phyloP scores from a whole-genome alignment of 1,140 invertebrate genomes.

The Cyrtorhinus lividipennis region DNA sequence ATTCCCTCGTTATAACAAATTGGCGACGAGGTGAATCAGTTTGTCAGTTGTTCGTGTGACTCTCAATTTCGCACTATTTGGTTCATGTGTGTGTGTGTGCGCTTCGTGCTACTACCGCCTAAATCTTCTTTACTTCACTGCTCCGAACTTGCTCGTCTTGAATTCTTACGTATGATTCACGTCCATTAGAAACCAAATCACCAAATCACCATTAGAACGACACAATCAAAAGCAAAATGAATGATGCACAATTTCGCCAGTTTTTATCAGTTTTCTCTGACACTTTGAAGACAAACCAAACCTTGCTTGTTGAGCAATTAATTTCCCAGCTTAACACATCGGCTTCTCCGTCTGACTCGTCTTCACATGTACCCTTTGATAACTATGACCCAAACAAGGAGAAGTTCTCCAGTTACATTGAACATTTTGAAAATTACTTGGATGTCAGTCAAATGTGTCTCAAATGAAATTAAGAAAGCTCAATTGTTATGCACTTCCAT shows the following conservation, averaged over 20 bases:
- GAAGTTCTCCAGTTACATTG: neutral
- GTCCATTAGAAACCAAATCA: neutral
- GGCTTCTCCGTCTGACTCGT: neutral
- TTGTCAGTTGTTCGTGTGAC: neutral
- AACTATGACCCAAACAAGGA: neutral
- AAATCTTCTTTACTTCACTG: neutral
- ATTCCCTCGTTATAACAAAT: too few species aligned
- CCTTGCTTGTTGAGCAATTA: neutral
- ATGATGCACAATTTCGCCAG: neutral
- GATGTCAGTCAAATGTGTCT: neutral
- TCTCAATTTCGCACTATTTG: neutral
- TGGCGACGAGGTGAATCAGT: neutral
- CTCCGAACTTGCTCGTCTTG: too few species aligned
- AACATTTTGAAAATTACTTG: neutral
- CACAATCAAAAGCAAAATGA: neutral
- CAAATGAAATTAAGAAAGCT: neutral
- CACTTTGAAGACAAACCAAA: neutral
- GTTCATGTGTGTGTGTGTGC: neutral
- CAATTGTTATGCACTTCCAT: neutral
- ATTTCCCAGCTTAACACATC: too few species aligned
- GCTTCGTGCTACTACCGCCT: neutral
- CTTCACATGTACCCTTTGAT: neutral
- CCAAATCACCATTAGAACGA: neutral
- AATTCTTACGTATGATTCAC: neutral
- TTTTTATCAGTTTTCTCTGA: neutral